Evolutionary conservation across 2,113 vertebrate genomes (phyloP).

Genomic region (Bubo bubo): DNA sequence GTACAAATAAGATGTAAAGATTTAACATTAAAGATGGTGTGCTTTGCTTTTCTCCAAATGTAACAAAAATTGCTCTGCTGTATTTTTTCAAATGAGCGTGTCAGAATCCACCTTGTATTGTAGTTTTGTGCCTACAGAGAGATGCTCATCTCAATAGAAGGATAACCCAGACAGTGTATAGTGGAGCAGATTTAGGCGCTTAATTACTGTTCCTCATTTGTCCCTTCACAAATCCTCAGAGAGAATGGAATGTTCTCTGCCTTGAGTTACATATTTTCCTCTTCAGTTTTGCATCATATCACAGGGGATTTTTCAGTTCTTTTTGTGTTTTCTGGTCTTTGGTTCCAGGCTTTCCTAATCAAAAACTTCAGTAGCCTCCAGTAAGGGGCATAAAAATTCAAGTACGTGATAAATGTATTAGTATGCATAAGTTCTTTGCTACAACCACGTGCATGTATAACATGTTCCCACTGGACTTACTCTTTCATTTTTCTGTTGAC

Average conservation of each 20-base stretch:
- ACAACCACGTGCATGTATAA: background rate
- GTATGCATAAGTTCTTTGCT: background rate
- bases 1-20: background rate
- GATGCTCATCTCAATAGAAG: background rate
- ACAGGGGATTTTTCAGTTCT: background rate
- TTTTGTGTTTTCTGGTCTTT: background rate
- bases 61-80: background rate
- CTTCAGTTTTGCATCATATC: background rate
- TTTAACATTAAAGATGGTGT: background rate
- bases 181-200: background rate
- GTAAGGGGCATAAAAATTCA: background rate
- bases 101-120: background rate
- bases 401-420: background rate
- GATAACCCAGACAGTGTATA: background rate
- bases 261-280: background rate
- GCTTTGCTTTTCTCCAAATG: background rate
- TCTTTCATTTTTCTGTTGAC: background rate
- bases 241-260: background rate
- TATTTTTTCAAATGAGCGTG: background rate
- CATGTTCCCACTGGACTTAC: background rate
- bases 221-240: background rate
- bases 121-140: background rate
- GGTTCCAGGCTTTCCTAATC: background rate
- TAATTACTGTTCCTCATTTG: background rate
- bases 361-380: background rate